Base-by-base conservation (phyloP, 2,797 vertebrate species). In the Lerista edwardsae region DNA sequence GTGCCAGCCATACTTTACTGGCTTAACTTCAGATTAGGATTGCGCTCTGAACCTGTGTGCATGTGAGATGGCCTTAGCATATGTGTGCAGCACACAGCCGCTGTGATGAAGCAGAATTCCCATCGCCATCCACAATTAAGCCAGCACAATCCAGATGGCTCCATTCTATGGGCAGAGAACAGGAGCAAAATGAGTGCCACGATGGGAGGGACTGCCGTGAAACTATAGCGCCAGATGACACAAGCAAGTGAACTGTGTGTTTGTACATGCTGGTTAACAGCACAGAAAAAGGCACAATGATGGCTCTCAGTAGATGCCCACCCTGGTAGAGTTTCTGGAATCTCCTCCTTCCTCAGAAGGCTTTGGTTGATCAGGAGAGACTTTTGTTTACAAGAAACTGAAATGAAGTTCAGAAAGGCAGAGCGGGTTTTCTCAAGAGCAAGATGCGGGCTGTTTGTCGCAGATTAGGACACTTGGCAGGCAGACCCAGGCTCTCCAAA, bases 391-490 rank as follows among this genome's bases (percentile, higher is more conserved):
- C 44, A 74, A 14, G 34, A 80, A 85, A 80, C 29, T 3, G 25
- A 68, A 67, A 67, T 34, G 7, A 68, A 68, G 59, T 67, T 75
- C 39, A 36, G 62, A 75, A 80, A 80, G 29, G 68, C 55, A 57
- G 62, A 75, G 47, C 31, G 74, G 55, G 47, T 80, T 67, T 75
- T 80, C 55, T 85, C 84, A 75, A 75, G 62, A 72, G 11, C 64
- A 47, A 5, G 59, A 23, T 25, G 23, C 5, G 5, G 78, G 31
- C 21, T 75, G 72, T 41, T 68, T 80, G 64, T 61, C 69, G 72
- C 36, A 29, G 64, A 80, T 81, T 44, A 80, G 39, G 47, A 23
- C 11, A 36, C 27, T 47, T 44, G 31, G 25, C 21, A 75, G 29
- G 71, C 34, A 65, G 65, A 51, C 29, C 75, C 11, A 11, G 19